Evolutionary conservation across 2,888 invertebrate genomes (phyloP).

Genomic region (Dryobota labecula): DNA sequence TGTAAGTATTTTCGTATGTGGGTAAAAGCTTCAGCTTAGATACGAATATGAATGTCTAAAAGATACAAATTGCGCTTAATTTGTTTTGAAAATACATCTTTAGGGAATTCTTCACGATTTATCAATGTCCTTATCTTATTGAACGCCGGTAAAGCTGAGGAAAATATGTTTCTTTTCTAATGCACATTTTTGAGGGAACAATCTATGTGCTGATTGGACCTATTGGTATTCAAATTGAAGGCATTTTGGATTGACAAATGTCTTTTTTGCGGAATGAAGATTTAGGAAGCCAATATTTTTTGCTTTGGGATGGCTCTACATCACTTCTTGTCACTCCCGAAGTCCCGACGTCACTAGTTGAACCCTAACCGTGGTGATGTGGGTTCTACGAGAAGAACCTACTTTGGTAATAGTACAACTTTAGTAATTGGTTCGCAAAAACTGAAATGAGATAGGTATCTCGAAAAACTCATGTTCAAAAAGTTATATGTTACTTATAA

Average conservation of each 20-base stretch:
- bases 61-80: neutral
- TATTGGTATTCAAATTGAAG: conserved; percentile 44
- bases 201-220: conserved; percentile 29
- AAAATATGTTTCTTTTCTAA: conserved; percentile 20
- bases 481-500: neutral
- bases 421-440: neutral
- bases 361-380: neutral
- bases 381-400: neutral
- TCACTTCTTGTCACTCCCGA: conserved; percentile 5
- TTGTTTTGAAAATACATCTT: neutral
- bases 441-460: neutral
- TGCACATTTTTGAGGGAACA: conserved; percentile 26
- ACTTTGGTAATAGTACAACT: neutral
- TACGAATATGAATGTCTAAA: neutral
- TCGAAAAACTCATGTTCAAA: neutral
- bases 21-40: conserved; percentile 3
- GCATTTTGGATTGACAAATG: conserved; percentile 11
- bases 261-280: neutral
- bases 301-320: neutral
- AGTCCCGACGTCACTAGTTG: neutral
- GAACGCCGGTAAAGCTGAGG: neutral
- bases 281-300: conserved; percentile 12
- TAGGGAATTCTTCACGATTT: neutral
- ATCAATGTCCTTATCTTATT: neutral
- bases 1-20: conserved; percentile 3